These are phyloP conservation scores for Volucella zonaria DNA, from an alignment of 2,888 invertebrate genomes.

Conservation along the genomic window DNA sequence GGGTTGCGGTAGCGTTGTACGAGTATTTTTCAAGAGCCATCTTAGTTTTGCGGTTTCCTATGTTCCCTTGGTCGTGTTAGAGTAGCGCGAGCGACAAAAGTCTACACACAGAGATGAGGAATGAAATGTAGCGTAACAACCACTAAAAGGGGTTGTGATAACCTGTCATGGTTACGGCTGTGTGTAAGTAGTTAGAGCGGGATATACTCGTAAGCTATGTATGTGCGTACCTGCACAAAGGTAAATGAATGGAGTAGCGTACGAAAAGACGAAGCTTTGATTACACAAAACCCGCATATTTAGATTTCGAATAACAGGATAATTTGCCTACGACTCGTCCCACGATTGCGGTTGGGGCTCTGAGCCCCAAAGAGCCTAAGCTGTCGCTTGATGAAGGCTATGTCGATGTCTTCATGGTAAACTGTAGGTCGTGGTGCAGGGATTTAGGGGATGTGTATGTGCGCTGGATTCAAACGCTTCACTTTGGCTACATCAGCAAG, in stretches of 20 bases:
- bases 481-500: slow-evolving; percentile 5
- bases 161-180: slow-evolving; percentile 51
- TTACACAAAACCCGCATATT: slow-evolving; percentile 70
- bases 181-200: slow-evolving; percentile 8
- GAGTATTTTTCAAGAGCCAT: slow-evolving; percentile 42
- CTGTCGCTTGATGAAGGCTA: slow-evolving; percentile 35
- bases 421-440: neutral
- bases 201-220: neutral
- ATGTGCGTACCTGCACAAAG: slow-evolving; percentile 37
- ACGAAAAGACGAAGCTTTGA: slow-evolving; percentile 64
- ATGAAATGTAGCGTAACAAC: slow-evolving; percentile 59
- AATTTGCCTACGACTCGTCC: slow-evolving; percentile 54
- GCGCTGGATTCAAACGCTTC: slow-evolving; percentile 1
- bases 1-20: slow-evolving; percentile 6
- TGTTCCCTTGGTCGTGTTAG: slow-evolving; percentile 10
- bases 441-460: neutral
- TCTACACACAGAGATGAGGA: slow-evolving; percentile 43
- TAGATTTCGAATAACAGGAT: slow-evolving; percentile 68
- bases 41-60: slow-evolving; percentile 67
- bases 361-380: slow-evolving; percentile 25
- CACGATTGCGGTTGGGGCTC: slow-evolving; percentile 2
- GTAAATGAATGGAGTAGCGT: slow-evolving; percentile 57
- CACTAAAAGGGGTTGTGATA: slow-evolving; percentile 60
- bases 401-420: slow-evolving; percentile 33
- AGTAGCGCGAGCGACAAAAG: slow-evolving; percentile 52